Evolutionary conservation across 2,888 invertebrate genomes (phyloP).

Genomic region (Bruchidius siliquastri): DNA sequence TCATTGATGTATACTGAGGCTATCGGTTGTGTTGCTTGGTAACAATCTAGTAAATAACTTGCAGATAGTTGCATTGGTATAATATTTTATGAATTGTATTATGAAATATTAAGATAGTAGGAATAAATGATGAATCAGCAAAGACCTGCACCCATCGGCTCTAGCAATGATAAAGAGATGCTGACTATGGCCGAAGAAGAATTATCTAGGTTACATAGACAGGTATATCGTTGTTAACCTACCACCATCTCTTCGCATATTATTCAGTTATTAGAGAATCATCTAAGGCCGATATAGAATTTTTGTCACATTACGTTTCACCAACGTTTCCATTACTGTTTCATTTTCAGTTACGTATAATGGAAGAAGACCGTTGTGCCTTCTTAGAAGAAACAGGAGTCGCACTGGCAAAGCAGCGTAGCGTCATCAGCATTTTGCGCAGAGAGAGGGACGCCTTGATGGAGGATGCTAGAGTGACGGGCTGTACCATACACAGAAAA

Average conservation of each 20-base stretch:
- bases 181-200: slow-evolving; percentile 77
- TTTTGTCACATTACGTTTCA: too few relatives aligned
- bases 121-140: slow-evolving; percentile 15
- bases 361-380: slow-evolving; percentile 72
- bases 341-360: slow-evolving; percentile 61
- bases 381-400: slow-evolving; percentile 67
- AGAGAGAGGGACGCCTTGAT: slow-evolving; percentile 60
- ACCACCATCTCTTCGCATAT: slow-evolving; percentile 2
- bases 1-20: neutral
- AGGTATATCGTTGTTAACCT: slow-evolving; percentile 48
- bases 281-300: too few relatives aligned
- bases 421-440: slow-evolving; percentile 57
- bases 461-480: slow-evolving; percentile 58
- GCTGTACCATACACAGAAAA: slow-evolving; percentile 54
- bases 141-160: slow-evolving; percentile 13
- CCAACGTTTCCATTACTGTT: neutral
- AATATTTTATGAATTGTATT: neutral
- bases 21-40: neutral
- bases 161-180: slow-evolving; percentile 53
- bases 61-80: neutral
- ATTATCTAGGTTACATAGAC: slow-evolving; percentile 70
- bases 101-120: too few relatives aligned
- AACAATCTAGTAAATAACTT: neutral
- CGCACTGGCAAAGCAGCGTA: slow-evolving; percentile 60
- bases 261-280: neutral